These are phyloP conservation scores for Limonius californicus DNA, from an alignment of 1,140 invertebrate genomes.

Conservation along the genomic window DNA sequence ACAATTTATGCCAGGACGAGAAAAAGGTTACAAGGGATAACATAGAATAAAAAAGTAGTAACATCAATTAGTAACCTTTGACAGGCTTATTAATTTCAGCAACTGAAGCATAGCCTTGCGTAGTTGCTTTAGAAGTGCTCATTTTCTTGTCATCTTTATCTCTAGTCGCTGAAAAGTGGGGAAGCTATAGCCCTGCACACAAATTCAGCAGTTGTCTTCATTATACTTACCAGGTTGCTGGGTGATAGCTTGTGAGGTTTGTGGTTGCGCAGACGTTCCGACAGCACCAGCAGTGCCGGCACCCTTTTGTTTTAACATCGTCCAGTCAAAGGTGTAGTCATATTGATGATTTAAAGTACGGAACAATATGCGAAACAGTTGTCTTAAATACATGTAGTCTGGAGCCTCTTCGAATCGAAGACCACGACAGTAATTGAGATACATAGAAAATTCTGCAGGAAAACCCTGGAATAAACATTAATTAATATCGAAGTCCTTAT, in stretches of 20 bases:
- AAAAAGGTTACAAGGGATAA: neutral
- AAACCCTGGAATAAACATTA: constrained; percentile 64
- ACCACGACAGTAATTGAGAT: constrained; percentile 88
- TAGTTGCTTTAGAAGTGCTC: constrained; percentile 42
- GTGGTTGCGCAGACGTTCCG: constrained; percentile 35
- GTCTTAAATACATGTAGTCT: constrained; percentile 91
- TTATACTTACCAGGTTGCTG: constrained; percentile 39
- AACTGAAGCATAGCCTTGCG: constrained; percentile 31
- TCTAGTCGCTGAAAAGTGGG: constrained; percentile 30
- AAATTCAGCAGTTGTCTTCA: too few relatives aligned
- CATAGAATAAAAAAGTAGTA: neutral
- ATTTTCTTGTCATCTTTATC: constrained; percentile 44
- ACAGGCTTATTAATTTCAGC: constrained; percentile 26
- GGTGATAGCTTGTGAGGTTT: constrained; percentile 37
- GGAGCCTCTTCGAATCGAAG: constrained; percentile 88
- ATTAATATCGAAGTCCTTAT: neutral
- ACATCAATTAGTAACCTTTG: constrained; percentile 19
- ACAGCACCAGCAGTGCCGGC: constrained; percentile 27
- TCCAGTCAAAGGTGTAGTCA: constrained; percentile 99
- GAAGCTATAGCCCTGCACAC: too few relatives aligned
- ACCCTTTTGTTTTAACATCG: constrained; percentile 91
- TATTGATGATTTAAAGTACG: constrained; percentile 98
- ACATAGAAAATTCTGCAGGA: constrained; percentile 91
- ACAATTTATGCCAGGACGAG: constrained; percentile 22
- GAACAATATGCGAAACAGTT: constrained; percentile 96